These are phyloP conservation scores for Nomada ruficornis DNA, from an alignment of 2,888 invertebrate species.

Conservation along the genomic window DNA sequence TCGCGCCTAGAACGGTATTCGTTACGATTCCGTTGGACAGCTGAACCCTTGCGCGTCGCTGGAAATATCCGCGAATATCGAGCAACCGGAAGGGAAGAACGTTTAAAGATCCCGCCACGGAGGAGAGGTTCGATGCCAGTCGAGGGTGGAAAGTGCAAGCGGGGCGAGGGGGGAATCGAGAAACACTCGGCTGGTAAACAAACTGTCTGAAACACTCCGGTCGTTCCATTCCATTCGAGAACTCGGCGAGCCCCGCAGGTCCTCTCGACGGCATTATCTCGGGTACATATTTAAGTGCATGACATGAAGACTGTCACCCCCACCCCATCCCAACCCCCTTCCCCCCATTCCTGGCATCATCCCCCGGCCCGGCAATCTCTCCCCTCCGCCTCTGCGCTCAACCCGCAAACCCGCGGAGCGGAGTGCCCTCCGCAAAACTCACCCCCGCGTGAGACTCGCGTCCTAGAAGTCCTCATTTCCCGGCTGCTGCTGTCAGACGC, in stretches of 20 bases:
- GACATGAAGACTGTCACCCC: constrained; percentile 78
- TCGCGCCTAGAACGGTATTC: background rate
- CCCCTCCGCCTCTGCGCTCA: constrained; percentile 33
- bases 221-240: constrained; percentile 79
- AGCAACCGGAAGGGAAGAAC: constrained; percentile 61
- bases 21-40: too few species aligned
- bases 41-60: too few species aligned
- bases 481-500: constrained; percentile 82
- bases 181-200: constrained; percentile 79
- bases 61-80: constrained; percentile 62
- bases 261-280: constrained; percentile 81
- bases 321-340: constrained; percentile 33
- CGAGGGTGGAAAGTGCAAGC: constrained; percentile 26
- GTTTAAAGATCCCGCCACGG: constrained; percentile 47
- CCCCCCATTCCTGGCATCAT: constrained; percentile 45
- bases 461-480: constrained; percentile 81
- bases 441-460: constrained; percentile 65
- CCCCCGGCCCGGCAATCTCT: constrained; percentile 47
- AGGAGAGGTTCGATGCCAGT: constrained; percentile 54
- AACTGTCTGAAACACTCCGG: constrained; percentile 83
- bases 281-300: constrained; percentile 83
- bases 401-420: constrained; percentile 61
- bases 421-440: constrained; percentile 69
- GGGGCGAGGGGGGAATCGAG: constrained; percentile 62
- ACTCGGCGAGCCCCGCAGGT: constrained; percentile 70